Base-by-base conservation (phyloP, 2,113 vertebrate species). In the Gavia stellata region DNA sequence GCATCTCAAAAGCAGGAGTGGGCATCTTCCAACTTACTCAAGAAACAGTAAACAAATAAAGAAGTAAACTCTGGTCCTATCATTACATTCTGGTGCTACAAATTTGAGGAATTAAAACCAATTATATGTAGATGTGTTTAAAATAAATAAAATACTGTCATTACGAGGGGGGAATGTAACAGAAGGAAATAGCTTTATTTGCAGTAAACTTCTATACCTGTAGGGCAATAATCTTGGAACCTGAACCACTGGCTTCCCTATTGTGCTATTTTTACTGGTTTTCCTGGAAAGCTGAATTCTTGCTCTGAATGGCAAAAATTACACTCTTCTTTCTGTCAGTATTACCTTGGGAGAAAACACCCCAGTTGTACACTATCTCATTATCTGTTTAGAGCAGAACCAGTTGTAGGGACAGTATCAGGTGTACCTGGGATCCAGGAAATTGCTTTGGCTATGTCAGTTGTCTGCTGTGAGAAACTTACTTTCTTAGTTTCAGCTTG, bases 1-100 rank as follows among this genome's bases (percentile, higher is more conserved):
- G 74, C 67, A 59, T 93, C 68, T 81, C n/a, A 58, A 56, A 73
- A 93, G 89, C 91, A 96, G 94, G 86, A 96, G 68, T 87, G 85
- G 62, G 74, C 88, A 78, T 77, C 67, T 94, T 81, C 58, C 72
- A 81, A 29, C 50, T 95, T 79, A 10, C 5, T 73, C 38, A 29
- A 42, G 53, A 79, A 81, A 63, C 45, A 50, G 38, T 44, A 81
- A 90, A 70, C 71, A 58, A 87, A 38, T 56, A 58, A 45, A 40
- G 42, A 75, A 34, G 62, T 20, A 88, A 91, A 70, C 38, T 79
- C 71, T 82, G 88, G 40, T 70, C 34, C 82, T 74, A 3, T 77
- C 55, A 53, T 50, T 75, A 53, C 73, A 49, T 81, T 83, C 55
- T 78, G 29, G 70, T 90, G 56, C 65, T 63, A 77, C 1, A 12